Conservation (phyloP, 2,113 vertebrate species). For the Pantherophis guttatus region DNA sequence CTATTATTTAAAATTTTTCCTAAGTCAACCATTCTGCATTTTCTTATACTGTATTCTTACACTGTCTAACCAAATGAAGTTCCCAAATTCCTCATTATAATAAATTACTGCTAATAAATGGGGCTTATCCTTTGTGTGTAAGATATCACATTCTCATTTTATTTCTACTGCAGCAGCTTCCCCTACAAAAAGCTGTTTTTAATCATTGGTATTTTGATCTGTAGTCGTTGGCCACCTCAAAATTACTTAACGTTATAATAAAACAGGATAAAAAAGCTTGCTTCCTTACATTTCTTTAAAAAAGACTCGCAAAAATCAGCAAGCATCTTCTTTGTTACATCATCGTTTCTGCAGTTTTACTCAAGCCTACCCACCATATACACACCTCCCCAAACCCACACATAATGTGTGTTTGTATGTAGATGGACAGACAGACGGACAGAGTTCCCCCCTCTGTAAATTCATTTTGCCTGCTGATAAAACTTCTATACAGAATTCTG, state of each 20-base stretch:
- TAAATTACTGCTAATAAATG: neutral
- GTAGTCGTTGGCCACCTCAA: neutral
- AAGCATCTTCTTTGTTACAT: neutral
- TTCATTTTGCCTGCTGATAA: conserved; percentile 61
- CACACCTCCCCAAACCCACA: neutral
- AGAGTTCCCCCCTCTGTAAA: conserved; percentile 42
- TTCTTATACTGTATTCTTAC: neutral
- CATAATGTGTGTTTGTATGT: neutral
- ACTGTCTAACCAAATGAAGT: neutral
- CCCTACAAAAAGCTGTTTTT: neutral
- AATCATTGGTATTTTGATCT: neutral
- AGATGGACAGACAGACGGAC: neutral
- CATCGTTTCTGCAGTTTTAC: conserved; percentile 29
- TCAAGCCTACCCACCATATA: neutral
- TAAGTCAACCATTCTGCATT: neutral
- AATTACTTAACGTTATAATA: neutral
- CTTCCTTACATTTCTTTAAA: neutral
- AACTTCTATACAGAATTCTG: conserved; percentile 75
- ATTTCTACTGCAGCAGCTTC: neutral
- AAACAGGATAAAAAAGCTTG: neutral
- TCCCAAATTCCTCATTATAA: neutral
- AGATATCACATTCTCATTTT: neutral
- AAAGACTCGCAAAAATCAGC: neutral
- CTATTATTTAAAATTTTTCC: neutral
- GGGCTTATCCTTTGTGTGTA: neutral